These are phyloP conservation scores for Acyrthosiphon pisum DNA, from an alignment of 1,140 invertebrate species.

Conservation along the genomic window DNA sequence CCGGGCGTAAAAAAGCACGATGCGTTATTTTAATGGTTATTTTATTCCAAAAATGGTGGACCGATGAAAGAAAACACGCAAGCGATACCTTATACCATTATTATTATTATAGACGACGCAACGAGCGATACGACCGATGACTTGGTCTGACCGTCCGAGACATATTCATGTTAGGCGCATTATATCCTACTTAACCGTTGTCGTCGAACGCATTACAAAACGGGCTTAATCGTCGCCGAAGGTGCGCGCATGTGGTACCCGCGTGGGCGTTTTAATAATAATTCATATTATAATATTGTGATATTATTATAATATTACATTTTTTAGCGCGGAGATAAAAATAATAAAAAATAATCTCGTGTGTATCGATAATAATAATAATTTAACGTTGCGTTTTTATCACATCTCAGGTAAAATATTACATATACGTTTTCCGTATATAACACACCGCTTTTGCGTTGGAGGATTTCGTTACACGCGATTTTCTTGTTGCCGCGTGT, in stretches of 20 bases:
- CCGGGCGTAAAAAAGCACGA: constrained; percentile 16
- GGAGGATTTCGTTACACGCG: constrained; percentile 29
- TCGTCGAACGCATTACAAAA: constrained; percentile 4
- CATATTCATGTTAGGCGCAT: neutral
- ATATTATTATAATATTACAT: constrained; percentile 16
- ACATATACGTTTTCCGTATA: neutral
- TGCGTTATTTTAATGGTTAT: constrained; percentile 1
- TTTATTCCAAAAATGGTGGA: constrained; percentile 26
- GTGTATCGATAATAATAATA: constrained; percentile 21
- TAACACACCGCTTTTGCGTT: neutral
- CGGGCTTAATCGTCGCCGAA: constrained; percentile 18
- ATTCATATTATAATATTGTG: neutral
- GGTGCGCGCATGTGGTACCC: neutral
- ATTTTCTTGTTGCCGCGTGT: constrained; percentile 1
- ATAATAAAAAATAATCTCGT: constrained; percentile 21
- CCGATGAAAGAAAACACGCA: neutral
- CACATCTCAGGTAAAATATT: neutral
- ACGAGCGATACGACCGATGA: neutral
- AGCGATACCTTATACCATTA: neutral
- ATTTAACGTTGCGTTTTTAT: constrained; percentile 21
- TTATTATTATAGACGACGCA: neutral
- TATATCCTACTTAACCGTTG: neutral
- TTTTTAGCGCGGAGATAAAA: neutral
- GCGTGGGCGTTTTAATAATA: constrained; percentile 13
- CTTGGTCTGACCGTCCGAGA: neutral